These are phyloP conservation scores for Lepeophtheirus nordmannii DNA, from an alignment of 2,888 invertebrate species.

Conservation along the genomic window DNA sequence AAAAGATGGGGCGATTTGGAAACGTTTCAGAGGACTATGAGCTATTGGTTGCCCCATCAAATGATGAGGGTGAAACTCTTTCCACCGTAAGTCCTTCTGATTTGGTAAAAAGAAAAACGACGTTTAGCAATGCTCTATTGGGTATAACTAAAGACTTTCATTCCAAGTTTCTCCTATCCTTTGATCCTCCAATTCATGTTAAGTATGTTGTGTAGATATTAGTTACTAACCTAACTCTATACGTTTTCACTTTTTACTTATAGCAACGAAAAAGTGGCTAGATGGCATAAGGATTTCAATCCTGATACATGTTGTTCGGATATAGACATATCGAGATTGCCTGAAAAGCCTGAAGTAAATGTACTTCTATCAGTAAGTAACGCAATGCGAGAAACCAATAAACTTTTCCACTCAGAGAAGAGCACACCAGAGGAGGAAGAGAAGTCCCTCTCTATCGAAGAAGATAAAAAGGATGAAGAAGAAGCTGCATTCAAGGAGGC, in stretches of 20 bases:
- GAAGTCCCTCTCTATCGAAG: neutral
- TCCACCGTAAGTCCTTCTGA: neutral
- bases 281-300: slow-evolving; percentile 3
- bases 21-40: neutral
- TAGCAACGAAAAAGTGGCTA: neutral
- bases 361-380: neutral
- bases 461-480: neutral
- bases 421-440: neutral
- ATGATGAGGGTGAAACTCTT: neutral
- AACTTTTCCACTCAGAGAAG: neutral
- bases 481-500: neutral
- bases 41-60: neutral
- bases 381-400: neutral
- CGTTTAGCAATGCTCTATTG: neutral
- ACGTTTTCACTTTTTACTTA: neutral
- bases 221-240: neutral
- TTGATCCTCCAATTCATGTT: neutral
- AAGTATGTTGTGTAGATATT: neutral
- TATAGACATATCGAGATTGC: neutral
- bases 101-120: neutral
- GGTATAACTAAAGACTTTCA: neutral
- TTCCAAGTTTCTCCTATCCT: neutral
- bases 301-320: neutral
- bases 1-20: neutral
- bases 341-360: neutral